Base-by-base conservation (phyloP, 1,140 invertebrate species). In the Neodiprion fabricii region DNA sequence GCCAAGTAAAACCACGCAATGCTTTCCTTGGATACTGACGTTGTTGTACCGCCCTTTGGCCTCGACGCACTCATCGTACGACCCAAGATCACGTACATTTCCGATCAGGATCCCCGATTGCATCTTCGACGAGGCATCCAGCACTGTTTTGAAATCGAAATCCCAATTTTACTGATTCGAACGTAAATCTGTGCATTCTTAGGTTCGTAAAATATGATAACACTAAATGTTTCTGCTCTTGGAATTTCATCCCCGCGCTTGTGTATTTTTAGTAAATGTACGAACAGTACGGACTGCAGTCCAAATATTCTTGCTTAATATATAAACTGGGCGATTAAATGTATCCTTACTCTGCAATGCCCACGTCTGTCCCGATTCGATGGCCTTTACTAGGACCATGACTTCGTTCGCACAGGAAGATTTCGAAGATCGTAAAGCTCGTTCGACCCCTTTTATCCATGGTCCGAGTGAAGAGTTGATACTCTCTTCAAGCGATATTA, bases 71-170 rank as follows among this genome's bases (percentile, higher is more conserved):
- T 87, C 84, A 28, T 86, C 81, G 71, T 76, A 86, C 72, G 83
- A 79, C 48, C 86, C 86, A 3, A 86, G 72, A 73, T 84, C 81
- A 9, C 77, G 73, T 0, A 82, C 17, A 74, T 86, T 82, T 10
- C 85, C 86, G 66, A 71, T 53, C 1, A 88, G 66, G 12, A 87
- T 77, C 11, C 86, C 86, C 7, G 78, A 76, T n/a, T 80, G 84
- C 23, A 84, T 73, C 73, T 85, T 87, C 9, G 83, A 81, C 40
- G 81, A 83, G 3, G 86, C 80, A 72, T 88, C 85, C 9, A 84
- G 12, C 85, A 88, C 85, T 40, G 28, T 40, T 40, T 40, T 40
- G 1, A 5, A 40, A 3, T 40, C 1, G 5, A 40, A 40, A 40
- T 40, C 28, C 1, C 5, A 4, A 40, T 40, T 5, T 40, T 40